These are phyloP conservation scores for Ara ararauna DNA, from an alignment of 2,797 vertebrate genomes.

Conservation along the genomic window DNA sequence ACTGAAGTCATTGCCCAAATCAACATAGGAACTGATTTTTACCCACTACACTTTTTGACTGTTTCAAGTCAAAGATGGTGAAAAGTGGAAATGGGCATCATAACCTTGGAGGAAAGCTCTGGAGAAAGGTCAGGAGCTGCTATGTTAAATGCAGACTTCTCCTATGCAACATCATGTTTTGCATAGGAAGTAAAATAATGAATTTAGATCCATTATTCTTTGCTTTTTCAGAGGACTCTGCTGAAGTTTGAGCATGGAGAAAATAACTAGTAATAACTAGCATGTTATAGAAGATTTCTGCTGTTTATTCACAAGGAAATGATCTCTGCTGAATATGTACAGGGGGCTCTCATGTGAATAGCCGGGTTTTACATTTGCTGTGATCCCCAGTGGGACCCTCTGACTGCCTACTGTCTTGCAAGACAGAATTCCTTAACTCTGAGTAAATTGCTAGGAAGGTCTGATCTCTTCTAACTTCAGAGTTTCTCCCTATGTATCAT, in stretches of 20 bases:
- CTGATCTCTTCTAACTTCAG: slow-evolving; percentile 19
- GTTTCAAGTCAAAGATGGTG: background rate
- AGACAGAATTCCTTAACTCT: slow-evolving; percentile 23
- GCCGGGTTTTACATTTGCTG: background rate
- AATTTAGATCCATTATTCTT: background rate
- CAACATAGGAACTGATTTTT: background rate
- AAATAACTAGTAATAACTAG: background rate
- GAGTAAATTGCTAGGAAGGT: slow-evolving; percentile 35
- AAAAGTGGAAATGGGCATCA: background rate
- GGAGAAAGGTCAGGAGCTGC: background rate
- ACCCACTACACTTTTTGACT: background rate
- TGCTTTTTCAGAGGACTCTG: background rate
- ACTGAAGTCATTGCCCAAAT: background rate
- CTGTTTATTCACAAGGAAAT: background rate
- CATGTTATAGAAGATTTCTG: background rate
- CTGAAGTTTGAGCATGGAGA: background rate
- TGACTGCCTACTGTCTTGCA: slow-evolving; percentile 26
- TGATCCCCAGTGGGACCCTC: background rate
- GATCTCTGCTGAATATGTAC: background rate
- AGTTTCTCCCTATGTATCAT: slow-evolving; percentile 8
- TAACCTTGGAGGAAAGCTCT: background rate
- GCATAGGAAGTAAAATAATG: background rate
- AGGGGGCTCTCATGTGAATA: background rate
- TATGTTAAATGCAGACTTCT: background rate
- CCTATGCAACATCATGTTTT: background rate